Conservation (phyloP, 2,888 invertebrate species). For the Diarsia rubi region DNA sequence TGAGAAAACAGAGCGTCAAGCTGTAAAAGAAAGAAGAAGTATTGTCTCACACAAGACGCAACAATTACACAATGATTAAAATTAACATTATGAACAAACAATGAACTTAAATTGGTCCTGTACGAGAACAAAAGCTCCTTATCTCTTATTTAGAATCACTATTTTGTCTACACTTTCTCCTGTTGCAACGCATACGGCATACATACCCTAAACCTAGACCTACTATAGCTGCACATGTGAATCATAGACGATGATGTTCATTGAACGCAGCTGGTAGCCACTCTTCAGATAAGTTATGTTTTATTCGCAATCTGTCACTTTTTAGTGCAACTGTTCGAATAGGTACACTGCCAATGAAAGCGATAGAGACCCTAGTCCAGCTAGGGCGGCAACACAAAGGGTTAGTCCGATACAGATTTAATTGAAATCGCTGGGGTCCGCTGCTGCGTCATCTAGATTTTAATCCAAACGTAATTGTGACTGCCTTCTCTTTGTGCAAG, state of each 20-base stretch:
- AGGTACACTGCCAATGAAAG: background rate
- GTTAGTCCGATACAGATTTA: background rate
- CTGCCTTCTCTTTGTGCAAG: background rate
- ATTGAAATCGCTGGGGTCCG: background rate
- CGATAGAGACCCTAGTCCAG: background rate
- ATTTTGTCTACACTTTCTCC: background rate
- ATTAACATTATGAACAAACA: too few species aligned
- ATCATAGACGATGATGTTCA: background rate
- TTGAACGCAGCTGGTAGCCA: background rate
- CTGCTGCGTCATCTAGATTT: constrained; percentile 4
- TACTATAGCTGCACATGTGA: background rate
- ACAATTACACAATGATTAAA: too few species aligned
- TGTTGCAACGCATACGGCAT: background rate
- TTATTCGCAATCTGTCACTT: background rate
- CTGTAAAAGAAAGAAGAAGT: too few species aligned
- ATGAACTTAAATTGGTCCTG: too few species aligned
- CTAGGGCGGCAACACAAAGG: background rate
- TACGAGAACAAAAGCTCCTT: too few species aligned
- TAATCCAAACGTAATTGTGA: constrained; percentile 6
- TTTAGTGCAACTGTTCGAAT: background rate
- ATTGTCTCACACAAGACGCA: too few species aligned
- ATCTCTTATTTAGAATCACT: too few species aligned
- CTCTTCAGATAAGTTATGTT: background rate
- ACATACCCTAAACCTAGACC: too few species aligned
- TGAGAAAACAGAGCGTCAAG: background rate